Percentiles rank a stretch among this genome's conserved stretches.
Conservation (phyloP, 2,888 invertebrate species). For the Automeris io region DNA sequence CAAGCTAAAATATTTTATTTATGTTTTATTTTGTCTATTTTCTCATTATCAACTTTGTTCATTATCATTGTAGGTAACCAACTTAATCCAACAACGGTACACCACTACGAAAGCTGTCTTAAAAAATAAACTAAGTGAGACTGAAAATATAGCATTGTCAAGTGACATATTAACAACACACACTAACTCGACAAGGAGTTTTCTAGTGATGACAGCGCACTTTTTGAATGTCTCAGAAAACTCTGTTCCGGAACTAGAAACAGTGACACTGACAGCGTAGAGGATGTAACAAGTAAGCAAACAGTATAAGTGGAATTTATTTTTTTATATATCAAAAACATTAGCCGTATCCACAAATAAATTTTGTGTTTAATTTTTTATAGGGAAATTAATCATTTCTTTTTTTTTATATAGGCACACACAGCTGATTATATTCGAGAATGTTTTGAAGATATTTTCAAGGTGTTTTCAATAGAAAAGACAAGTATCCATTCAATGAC, state of each 20-base stretch:
- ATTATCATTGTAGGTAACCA: conserved; percentile 4
- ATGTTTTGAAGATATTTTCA: conserved; percentile 13
- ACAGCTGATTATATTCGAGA: conserved; percentile 13
- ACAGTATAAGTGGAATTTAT: conserved; percentile 12
- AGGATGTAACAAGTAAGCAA: conserved; percentile 15
- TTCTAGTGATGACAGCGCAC: conserved; percentile 13
- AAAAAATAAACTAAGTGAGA: conserved; percentile 13
- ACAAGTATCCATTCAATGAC: conserved; percentile 19
- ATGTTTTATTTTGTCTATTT: neutral
- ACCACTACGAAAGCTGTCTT: conserved; percentile 14
- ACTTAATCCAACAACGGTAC: conserved; percentile 10
- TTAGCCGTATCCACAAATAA: too few relatives aligned
- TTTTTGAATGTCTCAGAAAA: conserved; percentile 9
- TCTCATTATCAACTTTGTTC: neutral
- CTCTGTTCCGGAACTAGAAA: conserved; percentile 1
- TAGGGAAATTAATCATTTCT: conserved; percentile 7
- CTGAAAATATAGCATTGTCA: conserved; percentile 8
- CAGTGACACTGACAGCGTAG: conserved; percentile 7
- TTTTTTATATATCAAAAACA: conserved; percentile 11
- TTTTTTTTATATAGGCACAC: conserved; percentile 11
- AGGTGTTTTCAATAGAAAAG: conserved; percentile 11
- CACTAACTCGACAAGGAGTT: conserved; percentile 13
- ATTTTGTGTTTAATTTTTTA: conserved; percentile 7
- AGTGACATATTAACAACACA: conserved; percentile 14
- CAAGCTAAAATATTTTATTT: conserved; percentile 3